Base-by-base conservation (phyloP, 2,113 vertebrate species). In the Anser cygnoides region DNA sequence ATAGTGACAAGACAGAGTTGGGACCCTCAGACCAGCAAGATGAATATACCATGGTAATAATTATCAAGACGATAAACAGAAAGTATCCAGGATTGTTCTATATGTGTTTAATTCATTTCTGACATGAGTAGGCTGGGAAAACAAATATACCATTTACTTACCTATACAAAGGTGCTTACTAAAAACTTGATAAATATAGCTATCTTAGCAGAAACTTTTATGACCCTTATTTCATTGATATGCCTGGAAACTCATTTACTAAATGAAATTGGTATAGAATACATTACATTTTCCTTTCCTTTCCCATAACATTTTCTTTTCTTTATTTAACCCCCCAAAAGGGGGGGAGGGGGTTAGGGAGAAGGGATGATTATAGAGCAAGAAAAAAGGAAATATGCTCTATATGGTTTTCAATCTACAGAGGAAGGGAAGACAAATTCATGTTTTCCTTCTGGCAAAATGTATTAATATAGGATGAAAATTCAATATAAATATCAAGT, bases 91-190 rank as follows among this genome's bases (percentile, higher is more conserved):
- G 62, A 67, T 66, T 46, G 50, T 75, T 89, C 80, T 82, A 17
- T n/a, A 49, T 58, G 43, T n/a, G 39, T 84, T 57, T 52, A 89
- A 59, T 49, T 84, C 4, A 91, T n/a, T 92, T 68, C 75, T 89
- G 39, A 87, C 87, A 26, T 76, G 15, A 68, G 57, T 50, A 77
- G 73, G 12, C 15, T 74, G 23, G 44, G 55, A 91, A 93, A 95
- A 87, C 43, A 96, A 95, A 93, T 54, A 93, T 4, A 92, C 44
- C 19, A 75, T 87, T 94, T 87, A 81, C 37, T 87, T 87, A 87
- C 46, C 59, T 89, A 9, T n/a, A 75, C 26, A 92, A 61, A 18
- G 90, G 13, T 72, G 46, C 55, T 89, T 84, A 86, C 76, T 57
- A 79, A 85, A 87, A 63, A 72, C 52, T 49, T 72, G 89, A 96